Percentiles rank a stretch among this genome's conserved stretches.
These are phyloP conservation scores for Tupiocoris notatus DNA, from an alignment of 2,888 invertebrate species.

Conservation along the genomic window DNA sequence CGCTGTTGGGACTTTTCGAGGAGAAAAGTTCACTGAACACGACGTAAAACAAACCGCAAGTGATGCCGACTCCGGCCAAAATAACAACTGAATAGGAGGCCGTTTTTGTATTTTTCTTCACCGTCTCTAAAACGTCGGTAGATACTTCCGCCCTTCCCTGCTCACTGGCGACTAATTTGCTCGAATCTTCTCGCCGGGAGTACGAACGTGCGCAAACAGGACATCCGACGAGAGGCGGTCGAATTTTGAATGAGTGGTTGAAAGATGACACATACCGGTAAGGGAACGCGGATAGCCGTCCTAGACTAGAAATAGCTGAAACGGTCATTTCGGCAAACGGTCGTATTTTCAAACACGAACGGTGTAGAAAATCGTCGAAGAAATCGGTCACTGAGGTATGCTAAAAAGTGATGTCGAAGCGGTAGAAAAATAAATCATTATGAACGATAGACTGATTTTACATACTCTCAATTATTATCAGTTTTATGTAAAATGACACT, in stretches of 20 bases:
- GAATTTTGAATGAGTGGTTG: neutral
- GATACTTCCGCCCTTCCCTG: conserved; percentile 20
- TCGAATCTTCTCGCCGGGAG: conserved; percentile 6
- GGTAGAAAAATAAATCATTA: no score
- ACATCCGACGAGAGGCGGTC: neutral
- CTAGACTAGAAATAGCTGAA: neutral
- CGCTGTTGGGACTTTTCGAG: conserved; percentile 78
- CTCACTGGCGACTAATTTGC: conserved; percentile 1
- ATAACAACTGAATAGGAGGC: conserved; percentile 81
- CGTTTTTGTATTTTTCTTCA: conserved; percentile 88
- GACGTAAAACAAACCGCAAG: conserved; percentile 77
- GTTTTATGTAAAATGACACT: no score
- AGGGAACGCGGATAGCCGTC: neutral
- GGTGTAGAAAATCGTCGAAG: no score
- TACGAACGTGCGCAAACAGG: neutral
- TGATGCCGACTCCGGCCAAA: conserved; percentile 74
- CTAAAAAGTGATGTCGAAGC: no score
- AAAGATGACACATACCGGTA: neutral
- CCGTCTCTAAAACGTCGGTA: conserved; percentile 56
- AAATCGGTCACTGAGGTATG: no score
- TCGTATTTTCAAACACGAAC: no score
- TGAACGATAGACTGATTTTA: no score
- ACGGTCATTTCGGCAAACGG: no score
- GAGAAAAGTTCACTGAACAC: conserved; percentile 86
- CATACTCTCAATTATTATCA: no score